Percentiles rank a stretch among this genome's conserved stretches.
Evolutionary conservation across 2,113 vertebrate species (phyloP).

Genomic region (Sigmodon hispidus): DNA sequence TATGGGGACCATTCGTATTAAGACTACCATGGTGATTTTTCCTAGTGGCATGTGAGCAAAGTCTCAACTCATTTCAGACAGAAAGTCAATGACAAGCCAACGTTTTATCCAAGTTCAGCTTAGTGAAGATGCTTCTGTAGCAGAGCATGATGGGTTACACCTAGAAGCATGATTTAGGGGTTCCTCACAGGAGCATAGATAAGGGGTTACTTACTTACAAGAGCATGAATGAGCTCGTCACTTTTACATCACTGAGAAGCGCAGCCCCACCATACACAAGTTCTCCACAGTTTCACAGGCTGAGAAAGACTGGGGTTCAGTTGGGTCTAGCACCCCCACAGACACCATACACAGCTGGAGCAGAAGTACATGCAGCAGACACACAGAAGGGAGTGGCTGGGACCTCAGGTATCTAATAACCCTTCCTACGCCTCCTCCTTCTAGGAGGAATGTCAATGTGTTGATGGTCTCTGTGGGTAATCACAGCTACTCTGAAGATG

Average conservation of each 20-base stretch:
- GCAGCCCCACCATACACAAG: too few relatives aligned
- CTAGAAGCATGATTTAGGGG: neutral
- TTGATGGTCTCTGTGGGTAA: too few relatives aligned
- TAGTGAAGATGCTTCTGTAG: too few relatives aligned
- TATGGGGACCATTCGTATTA: neutral
- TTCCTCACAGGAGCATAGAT: too few relatives aligned
- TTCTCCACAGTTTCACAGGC: too few relatives aligned
- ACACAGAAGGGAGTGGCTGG: too few relatives aligned
- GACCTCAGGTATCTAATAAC: neutral
- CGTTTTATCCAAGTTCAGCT: neutral
- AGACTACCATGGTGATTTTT: neutral
- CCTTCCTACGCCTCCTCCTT: neutral
- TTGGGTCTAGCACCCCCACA: neutral
- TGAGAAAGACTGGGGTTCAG: neutral
- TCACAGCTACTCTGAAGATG: neutral
- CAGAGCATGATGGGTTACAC: neutral
- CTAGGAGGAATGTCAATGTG: too few relatives aligned
- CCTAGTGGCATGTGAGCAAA: neutral
- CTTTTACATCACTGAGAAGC: neutral
- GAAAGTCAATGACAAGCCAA: neutral
- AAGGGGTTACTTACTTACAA: neutral
- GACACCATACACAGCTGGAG: neutral
- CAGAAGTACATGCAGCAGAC: neutral
- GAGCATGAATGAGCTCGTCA: neutral
- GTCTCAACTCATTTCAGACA: neutral